phyloP scores from a whole-genome alignment of 1,140 invertebrate species.

The Pachypeltis micranthus region DNA sequence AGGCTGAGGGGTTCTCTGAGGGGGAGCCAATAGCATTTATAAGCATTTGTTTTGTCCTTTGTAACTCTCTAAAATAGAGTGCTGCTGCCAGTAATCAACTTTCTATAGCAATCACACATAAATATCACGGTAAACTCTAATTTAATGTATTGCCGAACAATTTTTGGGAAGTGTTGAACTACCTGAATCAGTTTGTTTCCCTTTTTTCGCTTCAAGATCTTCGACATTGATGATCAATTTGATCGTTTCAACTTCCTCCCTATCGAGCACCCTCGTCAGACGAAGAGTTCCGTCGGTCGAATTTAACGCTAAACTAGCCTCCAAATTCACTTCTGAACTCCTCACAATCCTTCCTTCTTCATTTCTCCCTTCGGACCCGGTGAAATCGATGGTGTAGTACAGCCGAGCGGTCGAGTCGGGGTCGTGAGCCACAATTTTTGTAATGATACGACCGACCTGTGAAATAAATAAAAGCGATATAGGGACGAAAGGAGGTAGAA shows the following conservation, averaged over 20 bases:
- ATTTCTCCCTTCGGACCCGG: constrained; percentile 59
- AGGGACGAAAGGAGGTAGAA: not conserved
- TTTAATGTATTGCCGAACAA: too few relatives aligned
- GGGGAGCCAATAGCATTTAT: too few relatives aligned
- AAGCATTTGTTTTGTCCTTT: too few relatives aligned
- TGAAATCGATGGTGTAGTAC: constrained; percentile 56
- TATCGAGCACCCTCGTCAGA: constrained; percentile 43
- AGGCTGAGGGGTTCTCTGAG: too few relatives aligned
- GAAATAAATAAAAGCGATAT: not conserved
- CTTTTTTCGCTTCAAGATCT: constrained; percentile 67
- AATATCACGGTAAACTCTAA: too few relatives aligned
- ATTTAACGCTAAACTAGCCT: constrained; percentile 59
- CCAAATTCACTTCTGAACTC: constrained; percentile 55
- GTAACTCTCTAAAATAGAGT: too few relatives aligned
- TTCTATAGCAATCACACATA: too few relatives aligned
- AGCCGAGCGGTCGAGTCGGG: constrained; percentile 63
- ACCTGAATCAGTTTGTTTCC: constrained; percentile 58
- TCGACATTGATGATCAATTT: constrained; percentile 64
- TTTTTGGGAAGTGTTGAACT: not conserved
- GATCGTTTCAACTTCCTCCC: constrained; percentile 72
- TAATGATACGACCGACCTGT: constrained; percentile 56
- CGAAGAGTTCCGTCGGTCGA: constrained; percentile 48
- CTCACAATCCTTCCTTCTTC: constrained; percentile 64
- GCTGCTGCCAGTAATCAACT: too few relatives aligned
- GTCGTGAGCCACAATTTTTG: constrained; percentile 59